Conservation (phyloP, 2,888 invertebrate species). For the Athalia circularis region DNA sequence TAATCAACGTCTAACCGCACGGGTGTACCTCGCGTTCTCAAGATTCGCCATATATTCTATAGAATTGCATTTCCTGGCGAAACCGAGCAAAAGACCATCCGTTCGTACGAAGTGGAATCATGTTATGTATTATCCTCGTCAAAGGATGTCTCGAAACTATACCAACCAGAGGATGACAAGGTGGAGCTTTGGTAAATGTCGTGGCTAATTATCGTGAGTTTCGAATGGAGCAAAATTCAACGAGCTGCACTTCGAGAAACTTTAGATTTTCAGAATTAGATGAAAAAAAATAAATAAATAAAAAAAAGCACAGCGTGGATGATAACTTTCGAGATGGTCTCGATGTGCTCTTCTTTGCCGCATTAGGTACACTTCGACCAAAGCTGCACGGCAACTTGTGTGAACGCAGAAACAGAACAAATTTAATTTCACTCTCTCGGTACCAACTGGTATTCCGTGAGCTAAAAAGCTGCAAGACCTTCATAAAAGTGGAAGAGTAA, state of each 20-base stretch:
- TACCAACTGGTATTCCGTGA: constrained; percentile 24
- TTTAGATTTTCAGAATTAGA: background rate
- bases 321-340: constrained; percentile 17
- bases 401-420: constrained; percentile 42
- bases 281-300: background rate
- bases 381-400: constrained; percentile 2
- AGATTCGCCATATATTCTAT: background rate
- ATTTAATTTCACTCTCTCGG: constrained; percentile 37
- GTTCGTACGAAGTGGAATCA: too few species aligned
- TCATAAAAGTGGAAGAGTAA: background rate
- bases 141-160: too few species aligned
- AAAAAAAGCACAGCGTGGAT: constrained; percentile 7
- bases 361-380: too few species aligned
- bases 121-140: too few species aligned
- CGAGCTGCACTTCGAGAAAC: too few species aligned
- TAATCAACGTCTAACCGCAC: constrained; percentile 32
- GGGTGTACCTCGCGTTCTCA: background rate
- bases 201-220: too few species aligned
- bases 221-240: too few species aligned
- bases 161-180: too few species aligned
- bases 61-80: too few species aligned
- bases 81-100: too few species aligned
- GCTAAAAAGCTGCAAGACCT: background rate
- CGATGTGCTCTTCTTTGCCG: constrained; percentile 15
- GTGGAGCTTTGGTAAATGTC: too few species aligned